Conservation (phyloP, 2,113 vertebrate genomes). For the Cryptomyrus ogoouensis region DNA sequence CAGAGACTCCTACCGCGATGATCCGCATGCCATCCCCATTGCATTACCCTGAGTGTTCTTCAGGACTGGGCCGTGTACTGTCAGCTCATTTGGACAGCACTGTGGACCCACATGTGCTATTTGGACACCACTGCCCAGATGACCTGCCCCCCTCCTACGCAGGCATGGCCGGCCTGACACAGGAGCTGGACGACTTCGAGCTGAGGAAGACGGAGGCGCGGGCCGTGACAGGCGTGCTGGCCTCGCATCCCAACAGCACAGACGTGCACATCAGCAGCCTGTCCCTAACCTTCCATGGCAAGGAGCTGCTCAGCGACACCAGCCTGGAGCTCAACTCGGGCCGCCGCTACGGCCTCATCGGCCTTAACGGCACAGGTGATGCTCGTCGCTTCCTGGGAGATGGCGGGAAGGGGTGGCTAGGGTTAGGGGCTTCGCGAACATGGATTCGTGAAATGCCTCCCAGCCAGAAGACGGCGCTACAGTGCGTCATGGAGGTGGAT, state of each 20-base stretch:
- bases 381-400: not conserved
- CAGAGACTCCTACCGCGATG: not conserved
- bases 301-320: slow-evolving; percentile 89
- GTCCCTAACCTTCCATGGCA: slow-evolving; percentile 90
- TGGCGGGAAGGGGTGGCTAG: not conserved
- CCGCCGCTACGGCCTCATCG: slow-evolving; percentile 87
- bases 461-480: slow-evolving; percentile 84
- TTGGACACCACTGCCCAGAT: not conserved
- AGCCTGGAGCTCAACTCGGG: slow-evolving; percentile 91
- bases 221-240: slow-evolving; percentile 85
- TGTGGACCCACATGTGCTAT: not conserved
- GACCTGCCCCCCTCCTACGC: not conserved
- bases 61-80: not conserved
- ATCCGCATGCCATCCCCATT: not conserved
- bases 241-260: slow-evolving; percentile 94
- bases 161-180: slow-evolving; percentile 72
- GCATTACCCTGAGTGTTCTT: not conserved
- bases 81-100: not conserved
- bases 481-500: slow-evolving; percentile 97
- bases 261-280: slow-evolving; percentile 93
- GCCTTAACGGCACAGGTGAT: slow-evolving; percentile 89
- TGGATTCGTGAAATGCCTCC: slow-evolving; percentile 95
- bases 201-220: slow-evolving; percentile 83
- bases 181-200: slow-evolving; percentile 89
- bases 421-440: not conserved